Evolutionary conservation across 1,140 invertebrate genomes (phyloP).

Genomic region (Apolygus lucorum): DNA sequence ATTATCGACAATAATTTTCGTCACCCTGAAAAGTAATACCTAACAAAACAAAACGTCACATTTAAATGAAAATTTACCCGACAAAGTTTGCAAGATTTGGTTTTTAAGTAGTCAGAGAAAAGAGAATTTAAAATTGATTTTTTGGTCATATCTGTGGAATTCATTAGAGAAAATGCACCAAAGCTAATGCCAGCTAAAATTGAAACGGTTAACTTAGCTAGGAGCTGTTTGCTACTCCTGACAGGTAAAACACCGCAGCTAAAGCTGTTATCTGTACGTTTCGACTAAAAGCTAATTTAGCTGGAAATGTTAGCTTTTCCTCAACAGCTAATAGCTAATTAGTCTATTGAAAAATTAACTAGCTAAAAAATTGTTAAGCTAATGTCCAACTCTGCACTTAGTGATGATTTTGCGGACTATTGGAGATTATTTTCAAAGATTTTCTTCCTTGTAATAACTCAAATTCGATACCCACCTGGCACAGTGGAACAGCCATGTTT

Average conservation of each 20-base stretch:
- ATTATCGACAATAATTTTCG: background rate
- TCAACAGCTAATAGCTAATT: background rate
- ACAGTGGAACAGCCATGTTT: constrained; percentile 66
- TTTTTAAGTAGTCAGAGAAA: background rate
- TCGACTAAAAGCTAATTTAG: background rate
- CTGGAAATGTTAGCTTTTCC: background rate
- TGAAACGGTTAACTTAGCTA: background rate
- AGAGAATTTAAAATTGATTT: background rate
- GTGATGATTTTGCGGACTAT: no score
- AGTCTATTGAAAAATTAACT: no score
- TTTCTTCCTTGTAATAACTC: no score
- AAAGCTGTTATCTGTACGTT: background rate
- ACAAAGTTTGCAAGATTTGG: background rate
- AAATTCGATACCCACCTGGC: constrained; percentile 63
- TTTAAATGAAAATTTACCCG: background rate
- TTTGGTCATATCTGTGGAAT: background rate
- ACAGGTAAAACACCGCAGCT: background rate
- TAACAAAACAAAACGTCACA: background rate
- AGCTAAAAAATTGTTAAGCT: no score
- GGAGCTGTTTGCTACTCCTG: background rate
- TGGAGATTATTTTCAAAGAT: no score
- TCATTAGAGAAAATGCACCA: background rate
- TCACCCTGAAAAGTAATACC: background rate
- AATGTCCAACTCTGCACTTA: no score
- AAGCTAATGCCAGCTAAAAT: background rate